Conservation (phyloP, 2,113 vertebrate genomes). For the Megaceryle torquata region DNA sequence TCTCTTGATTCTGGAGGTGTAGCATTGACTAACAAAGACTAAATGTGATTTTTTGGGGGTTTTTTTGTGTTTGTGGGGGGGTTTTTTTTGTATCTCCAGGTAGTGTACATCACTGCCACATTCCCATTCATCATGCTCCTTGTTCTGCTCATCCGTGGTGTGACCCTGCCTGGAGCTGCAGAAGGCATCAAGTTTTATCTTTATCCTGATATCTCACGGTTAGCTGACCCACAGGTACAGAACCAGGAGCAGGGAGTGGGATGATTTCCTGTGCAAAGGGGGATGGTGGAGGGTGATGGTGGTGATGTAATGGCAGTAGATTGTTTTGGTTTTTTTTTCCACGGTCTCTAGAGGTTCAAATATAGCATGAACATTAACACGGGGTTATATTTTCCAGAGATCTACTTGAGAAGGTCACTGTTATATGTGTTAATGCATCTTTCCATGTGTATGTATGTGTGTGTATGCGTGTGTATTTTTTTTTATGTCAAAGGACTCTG, state of each 20-base stretch:
- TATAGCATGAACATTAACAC: neutral
- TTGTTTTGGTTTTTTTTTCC: neutral
- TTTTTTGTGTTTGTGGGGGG: neutral
- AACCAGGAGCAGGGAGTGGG: neutral
- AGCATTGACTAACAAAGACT: neutral
- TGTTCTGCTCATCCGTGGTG: slow-evolving; percentile 90
- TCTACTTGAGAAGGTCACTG: slow-evolving; percentile 27
- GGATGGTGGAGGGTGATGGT: neutral
- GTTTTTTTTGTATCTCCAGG: slow-evolving; percentile 53
- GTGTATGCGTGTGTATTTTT: slow-evolving; percentile 36
- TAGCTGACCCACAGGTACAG: slow-evolving; percentile 91
- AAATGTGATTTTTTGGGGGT: neutral
- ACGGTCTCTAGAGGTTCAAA: neutral
- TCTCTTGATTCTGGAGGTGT: neutral
- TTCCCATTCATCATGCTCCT: slow-evolving; percentile 98
- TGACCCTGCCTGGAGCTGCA: slow-evolving; percentile 94
- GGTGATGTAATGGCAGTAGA: neutral
- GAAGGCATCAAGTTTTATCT: slow-evolving; percentile 98
- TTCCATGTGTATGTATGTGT: slow-evolving; percentile 46
- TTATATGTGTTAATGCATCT: slow-evolving; percentile 19
- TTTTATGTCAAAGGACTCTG: slow-evolving; percentile 62
- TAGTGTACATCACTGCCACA: slow-evolving; percentile 95
- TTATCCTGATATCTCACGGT: slow-evolving; percentile 90
- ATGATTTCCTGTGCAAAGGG: neutral
- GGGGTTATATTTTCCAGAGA: slow-evolving; percentile 45